Base-by-base conservation (phyloP, 2,797 vertebrate genomes). In the Chrosomus eos region DNA sequence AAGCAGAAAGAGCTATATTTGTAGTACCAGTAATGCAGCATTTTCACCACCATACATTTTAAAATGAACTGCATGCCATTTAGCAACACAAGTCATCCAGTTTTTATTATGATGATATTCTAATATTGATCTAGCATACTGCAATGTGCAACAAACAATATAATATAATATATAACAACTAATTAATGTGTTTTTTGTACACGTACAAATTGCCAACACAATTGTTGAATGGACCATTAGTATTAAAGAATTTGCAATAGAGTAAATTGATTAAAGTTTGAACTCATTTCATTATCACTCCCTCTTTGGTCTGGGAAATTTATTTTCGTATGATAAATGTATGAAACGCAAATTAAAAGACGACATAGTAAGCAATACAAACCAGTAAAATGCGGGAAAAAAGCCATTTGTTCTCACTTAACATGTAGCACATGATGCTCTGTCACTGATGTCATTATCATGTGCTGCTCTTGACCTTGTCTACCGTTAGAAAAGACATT, bases 401-500 rank as follows among this genome's bases (percentile, higher is more conserved):
- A 67, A 76, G n/a, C 19, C 82, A 83, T 84, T 77, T 84, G 73
- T 70, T 84, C 38, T 40, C 73, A 40, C 51, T 43, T 45, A 58
- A 45, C 48, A 45, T 58, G 73, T 58, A 77, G 36, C 40, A 72
- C 53, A 70, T 33, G 75, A 18, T 70, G 36, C 83, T 72, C 73
- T 80, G 81, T 40, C 13, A 76, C 38, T 40, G 71, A 82, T 85
- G 84, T 92, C 89, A 90, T 92, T 87, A 87, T 70, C 88, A 85
- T 87, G 85, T 28, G 28, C 48, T 80, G 87, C 87, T 87, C 67
- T 86, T 95, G 94, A 95, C 94, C 95, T 88, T 45, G 88, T 26
- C 92, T 89, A 94, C 94, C 94, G 92, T 89, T 80, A 90, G 87
- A 16, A 79, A 79, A 90, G 87, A 88, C 90, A 93, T 95, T 95